These are phyloP conservation scores for Talpa occidentalis DNA, from an alignment of 2,113 vertebrate species.

Conservation along the genomic window DNA sequence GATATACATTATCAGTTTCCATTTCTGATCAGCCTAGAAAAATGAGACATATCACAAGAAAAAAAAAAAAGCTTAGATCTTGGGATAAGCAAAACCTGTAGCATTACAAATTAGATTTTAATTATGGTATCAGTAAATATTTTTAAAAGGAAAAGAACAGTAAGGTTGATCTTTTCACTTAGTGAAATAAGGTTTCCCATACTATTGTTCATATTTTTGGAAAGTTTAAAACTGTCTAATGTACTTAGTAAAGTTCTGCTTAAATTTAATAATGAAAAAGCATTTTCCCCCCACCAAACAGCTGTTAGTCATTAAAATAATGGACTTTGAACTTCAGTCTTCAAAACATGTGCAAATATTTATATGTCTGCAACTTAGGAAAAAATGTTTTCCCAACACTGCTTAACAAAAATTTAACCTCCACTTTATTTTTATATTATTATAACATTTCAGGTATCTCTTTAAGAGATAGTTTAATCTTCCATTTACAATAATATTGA, in stretches of 20 bases:
- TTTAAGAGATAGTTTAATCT: background rate
- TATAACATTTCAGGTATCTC: slow-evolving; percentile 57
- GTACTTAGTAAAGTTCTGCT: slow-evolving; percentile 3
- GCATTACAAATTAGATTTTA: background rate
- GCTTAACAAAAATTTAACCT: slow-evolving; percentile 57
- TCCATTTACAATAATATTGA: background rate
- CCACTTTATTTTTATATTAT: slow-evolving; percentile 57
- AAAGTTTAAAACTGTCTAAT: slow-evolving; percentile 42
- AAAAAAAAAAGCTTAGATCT: background rate
- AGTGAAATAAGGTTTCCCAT: background rate
- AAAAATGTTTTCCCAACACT: slow-evolving; percentile 64
- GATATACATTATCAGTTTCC: background rate
- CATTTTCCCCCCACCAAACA: slow-evolving; percentile 28
- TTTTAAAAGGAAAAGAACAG: background rate
- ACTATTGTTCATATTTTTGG: background rate
- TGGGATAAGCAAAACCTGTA: background rate
- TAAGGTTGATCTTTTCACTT: background rate
- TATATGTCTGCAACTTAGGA: slow-evolving; percentile 46
- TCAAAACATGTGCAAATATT: slow-evolving; percentile 67
- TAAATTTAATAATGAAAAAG: slow-evolving; percentile 7
- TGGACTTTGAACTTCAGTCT: slow-evolving; percentile 53
- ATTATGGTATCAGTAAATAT: background rate
- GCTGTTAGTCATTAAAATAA: slow-evolving; percentile 65
- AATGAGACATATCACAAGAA: slow-evolving; percentile 21
- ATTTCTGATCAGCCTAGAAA: background rate